Conservation (phyloP, 2,797 vertebrate genomes). For the Pangasius mekongensis region DNA sequence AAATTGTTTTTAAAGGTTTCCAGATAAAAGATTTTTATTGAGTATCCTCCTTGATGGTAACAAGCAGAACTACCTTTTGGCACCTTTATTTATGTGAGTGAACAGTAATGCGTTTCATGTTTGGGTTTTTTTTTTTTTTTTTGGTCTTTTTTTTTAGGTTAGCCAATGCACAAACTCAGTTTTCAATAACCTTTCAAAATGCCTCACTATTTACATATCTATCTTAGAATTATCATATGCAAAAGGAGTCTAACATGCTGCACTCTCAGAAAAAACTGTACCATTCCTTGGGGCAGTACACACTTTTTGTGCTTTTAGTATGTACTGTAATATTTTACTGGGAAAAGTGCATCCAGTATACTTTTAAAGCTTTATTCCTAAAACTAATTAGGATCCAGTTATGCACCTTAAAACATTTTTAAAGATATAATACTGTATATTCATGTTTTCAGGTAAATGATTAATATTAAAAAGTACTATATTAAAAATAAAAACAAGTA, state of each 20-base stretch:
- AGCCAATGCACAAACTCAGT: not conserved
- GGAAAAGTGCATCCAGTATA: not conserved
- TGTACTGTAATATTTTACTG: not conserved
- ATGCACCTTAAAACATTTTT: not conserved
- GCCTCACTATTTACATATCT: not conserved
- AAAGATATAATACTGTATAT: not conserved
- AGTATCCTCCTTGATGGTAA: not conserved
- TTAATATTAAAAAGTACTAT: too few relatives aligned
- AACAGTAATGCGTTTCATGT: not conserved
- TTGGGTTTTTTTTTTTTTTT: not conserved
- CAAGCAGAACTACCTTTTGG: too few relatives aligned
- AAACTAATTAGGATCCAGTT: not conserved
- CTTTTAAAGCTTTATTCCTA: not conserved
- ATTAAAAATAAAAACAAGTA: not conserved
- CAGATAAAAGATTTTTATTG: not conserved
- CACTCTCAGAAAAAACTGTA: not conserved
- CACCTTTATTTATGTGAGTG: not conserved
- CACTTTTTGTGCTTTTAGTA: not conserved
- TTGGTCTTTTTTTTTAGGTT: not conserved
- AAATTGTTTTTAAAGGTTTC: not conserved
- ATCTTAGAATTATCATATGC: not conserved
- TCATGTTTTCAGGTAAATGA: not conserved
- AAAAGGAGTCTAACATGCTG: not conserved
- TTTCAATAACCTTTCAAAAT: not conserved
- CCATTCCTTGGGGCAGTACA: not conserved